These are phyloP conservation scores for Stramonita haemastoma DNA, from an alignment of 2,888 invertebrate genomes.

Conservation along the genomic window DNA sequence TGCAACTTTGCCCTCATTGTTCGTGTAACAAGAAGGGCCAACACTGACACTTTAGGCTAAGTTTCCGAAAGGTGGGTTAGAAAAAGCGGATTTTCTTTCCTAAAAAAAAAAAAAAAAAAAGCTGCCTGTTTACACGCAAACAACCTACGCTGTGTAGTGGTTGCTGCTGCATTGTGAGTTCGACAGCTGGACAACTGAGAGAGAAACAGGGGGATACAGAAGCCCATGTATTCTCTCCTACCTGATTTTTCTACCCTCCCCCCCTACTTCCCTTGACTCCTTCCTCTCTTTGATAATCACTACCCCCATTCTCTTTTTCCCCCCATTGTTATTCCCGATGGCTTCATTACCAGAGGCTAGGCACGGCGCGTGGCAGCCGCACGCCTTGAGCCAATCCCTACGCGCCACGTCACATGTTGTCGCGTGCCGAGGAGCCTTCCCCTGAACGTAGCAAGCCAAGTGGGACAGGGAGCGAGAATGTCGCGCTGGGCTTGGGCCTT, in stretches of 20 bases:
- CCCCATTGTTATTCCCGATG: constrained; percentile 53
- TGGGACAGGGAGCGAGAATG: constrained; percentile 11
- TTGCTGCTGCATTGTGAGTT: constrained; percentile 11
- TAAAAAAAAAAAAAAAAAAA: not conserved
- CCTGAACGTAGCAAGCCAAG: not conserved
- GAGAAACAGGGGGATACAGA: constrained; percentile 1
- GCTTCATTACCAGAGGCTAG: constrained; percentile 52
- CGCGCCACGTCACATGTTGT: constrained; percentile 34
- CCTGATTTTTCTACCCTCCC: not conserved
- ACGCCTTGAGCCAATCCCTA: constrained; percentile 25
- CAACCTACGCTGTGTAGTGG: not conserved
- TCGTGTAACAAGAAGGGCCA: too few relatives aligned
- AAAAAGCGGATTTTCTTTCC: not conserved
- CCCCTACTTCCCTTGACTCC: not conserved
- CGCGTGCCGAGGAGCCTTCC: constrained; percentile 30
- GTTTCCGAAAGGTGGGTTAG: too few relatives aligned
- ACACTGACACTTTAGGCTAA: too few relatives aligned
- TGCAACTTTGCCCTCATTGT: not conserved
- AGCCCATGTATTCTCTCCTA: constrained; percentile 50
- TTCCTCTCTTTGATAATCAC: not conserved
- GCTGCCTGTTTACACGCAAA: too few relatives aligned
- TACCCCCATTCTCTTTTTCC: not conserved
- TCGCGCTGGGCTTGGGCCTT: not conserved
- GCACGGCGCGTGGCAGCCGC: constrained; percentile 57
- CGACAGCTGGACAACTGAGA: constrained; percentile 57